Evolutionary conservation across 1,140 invertebrate species (phyloP), one percentile per base, ranked within the genome.

Genomic region (Hormaphis cornu): DNA sequence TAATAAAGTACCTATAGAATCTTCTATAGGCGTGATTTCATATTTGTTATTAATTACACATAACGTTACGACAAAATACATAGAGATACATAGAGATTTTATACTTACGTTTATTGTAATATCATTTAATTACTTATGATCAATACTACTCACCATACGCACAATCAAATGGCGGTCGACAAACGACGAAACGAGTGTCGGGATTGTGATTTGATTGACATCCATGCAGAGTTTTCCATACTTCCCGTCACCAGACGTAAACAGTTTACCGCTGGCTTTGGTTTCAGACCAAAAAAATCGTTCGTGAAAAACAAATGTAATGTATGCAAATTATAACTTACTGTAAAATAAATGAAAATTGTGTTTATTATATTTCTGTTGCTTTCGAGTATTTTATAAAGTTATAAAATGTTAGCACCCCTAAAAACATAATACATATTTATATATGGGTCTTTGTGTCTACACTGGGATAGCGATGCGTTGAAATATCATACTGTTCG

Each of bases 211-310:
- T 35, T 48, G 40, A 30, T 48, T 46, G 3, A 50, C 33, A 0
- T 70, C 56, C 14, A 59, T 30, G 20, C 69, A 46, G 12, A 70
- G 69, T 20, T 70, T 70, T 9, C 69, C 69, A 9, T 71, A 53
- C 26, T 71, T 61, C 12, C 59, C 56, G 42, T 71, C 56, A 0
- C 70, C 70, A 42, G 58, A 71, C 33, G 18, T 48, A 7, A 53
- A 52, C 5, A 71, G 37, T 20, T 54, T 59, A 8, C 59, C 59
- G n/a, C 33, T 18, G 2, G 42, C 70, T 71, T 8, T 33, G 30
- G 4, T 9, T 6, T 4, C 30, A 33, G 30, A 4, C 30, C 5
- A 33, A 33, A 33, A 33, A 33, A n/a, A n/a, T n/a, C 9, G 42
- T 10, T 9, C 6, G 9, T 7, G 26, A 18, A 4, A 48, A 18